phyloP scores from a whole-genome alignment of 1,140 invertebrate genomes.

The Leptonema lineaticorne region DNA sequence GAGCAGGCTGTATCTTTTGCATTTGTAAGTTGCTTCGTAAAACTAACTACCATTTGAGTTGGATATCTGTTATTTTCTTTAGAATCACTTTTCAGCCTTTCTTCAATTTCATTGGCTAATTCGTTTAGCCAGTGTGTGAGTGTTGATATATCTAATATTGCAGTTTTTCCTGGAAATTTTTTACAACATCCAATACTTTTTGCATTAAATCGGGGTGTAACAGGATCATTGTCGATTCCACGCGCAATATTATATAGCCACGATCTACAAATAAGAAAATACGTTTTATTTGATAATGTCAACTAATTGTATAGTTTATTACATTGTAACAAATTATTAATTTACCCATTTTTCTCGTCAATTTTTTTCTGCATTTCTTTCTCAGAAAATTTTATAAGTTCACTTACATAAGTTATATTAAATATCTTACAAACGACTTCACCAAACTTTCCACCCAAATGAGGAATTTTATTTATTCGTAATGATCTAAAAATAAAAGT shows the following conservation, averaged over 20 bases:
- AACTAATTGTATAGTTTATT: slow-evolving; percentile 3
- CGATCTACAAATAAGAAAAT: slow-evolving; percentile 55
- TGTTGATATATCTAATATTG: slow-evolving; percentile 69
- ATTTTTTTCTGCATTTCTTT: slow-evolving; percentile 70
- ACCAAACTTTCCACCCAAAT: slow-evolving; percentile 89
- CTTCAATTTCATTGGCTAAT: slow-evolving; percentile 78
- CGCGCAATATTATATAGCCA: slow-evolving; percentile 87
- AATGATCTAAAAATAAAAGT: slow-evolving; percentile 56
- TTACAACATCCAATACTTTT: slow-evolving; percentile 97
- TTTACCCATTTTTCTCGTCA: slow-evolving; percentile 82
- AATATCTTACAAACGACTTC: slow-evolving; percentile 69
- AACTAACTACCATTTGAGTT: slow-evolving; percentile 65
- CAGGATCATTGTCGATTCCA: slow-evolving; percentile 86
- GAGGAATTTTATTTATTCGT: slow-evolving; percentile 76
- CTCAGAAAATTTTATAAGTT: slow-evolving; percentile 69
- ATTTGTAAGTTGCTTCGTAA: slow-evolving; percentile 58
- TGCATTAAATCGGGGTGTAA: slow-evolving; percentile 76
- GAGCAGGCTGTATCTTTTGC: slow-evolving; percentile 63
- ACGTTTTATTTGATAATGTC: background rate
- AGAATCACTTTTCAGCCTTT: slow-evolving; percentile 81
- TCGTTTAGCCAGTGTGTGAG: slow-evolving; percentile 81
- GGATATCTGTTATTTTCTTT: slow-evolving; percentile 69
- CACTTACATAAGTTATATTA: slow-evolving; percentile 74
- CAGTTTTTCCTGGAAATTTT: slow-evolving; percentile 82
- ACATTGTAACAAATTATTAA: background rate